phyloP scores from a whole-genome alignment of 2,113 vertebrate genomes.

The Panthera tigris region DNA sequence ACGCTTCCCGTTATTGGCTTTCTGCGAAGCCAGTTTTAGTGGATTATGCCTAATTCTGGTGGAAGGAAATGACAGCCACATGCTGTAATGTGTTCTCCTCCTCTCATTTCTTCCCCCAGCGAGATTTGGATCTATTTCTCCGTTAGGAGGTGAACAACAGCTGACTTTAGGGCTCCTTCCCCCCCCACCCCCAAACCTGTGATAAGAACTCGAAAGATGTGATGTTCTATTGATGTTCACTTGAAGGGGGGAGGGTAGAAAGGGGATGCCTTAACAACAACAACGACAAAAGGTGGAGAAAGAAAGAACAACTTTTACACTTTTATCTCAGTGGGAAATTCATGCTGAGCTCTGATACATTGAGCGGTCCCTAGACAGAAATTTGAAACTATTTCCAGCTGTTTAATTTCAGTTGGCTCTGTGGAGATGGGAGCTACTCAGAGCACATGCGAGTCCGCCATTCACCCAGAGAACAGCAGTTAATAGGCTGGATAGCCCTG shows the following conservation, averaged over 20 bases:
- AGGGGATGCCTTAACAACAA: neutral
- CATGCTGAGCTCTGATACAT: neutral
- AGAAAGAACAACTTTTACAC: neutral
- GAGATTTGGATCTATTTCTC: accelerated
- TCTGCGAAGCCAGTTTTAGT: neutral
- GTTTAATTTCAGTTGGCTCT: neutral
- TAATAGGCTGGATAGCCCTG: neutral
- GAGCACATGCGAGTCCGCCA: neutral
- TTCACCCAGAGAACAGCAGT: neutral
- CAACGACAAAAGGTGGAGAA: neutral
- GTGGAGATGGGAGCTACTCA: neutral
- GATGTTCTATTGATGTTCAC: neutral
- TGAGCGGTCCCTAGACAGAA: conserved; percentile 33
- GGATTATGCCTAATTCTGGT: neutral
- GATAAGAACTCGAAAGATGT: conserved; percentile 9
- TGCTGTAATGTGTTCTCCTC: accelerated
- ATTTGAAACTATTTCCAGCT: conserved; percentile 48
- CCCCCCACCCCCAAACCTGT: neutral
- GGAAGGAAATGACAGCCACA: neutral
- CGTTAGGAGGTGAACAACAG: neutral
- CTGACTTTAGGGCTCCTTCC: neutral
- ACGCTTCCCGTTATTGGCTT: accelerated
- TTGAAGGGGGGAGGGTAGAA: neutral
- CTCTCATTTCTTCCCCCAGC: too few species aligned
- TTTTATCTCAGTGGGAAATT: conserved; percentile 24